Conservation (phyloP, 35 echinoderm and acorn worm species). For the Lytechinus pictus region DNA sequence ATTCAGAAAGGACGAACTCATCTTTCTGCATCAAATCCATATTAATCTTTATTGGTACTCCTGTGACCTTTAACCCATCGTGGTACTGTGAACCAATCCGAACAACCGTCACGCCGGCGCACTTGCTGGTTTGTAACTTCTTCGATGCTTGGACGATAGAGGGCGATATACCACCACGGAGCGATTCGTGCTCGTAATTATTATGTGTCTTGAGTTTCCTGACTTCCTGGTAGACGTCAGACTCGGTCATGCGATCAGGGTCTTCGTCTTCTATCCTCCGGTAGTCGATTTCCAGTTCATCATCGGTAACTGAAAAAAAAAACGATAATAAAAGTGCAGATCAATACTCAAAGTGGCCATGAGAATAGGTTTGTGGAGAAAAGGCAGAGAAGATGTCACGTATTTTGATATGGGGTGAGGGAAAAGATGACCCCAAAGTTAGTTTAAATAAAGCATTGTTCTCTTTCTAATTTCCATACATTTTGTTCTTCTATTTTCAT, state of each 20-base stretch:
- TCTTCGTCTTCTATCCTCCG: background rate
- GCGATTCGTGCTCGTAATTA: background rate
- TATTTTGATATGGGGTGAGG: no score
- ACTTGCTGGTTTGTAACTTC: background rate
- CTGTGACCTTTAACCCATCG: constrained; percentile 19
- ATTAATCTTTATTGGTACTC: background rate
- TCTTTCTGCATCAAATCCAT: background rate
- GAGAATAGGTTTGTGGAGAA: background rate
- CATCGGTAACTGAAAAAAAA: background rate
- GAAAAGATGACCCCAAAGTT: no score
- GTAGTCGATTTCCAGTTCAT: background rate
- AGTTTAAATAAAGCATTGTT: no score
- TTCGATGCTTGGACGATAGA: constrained; percentile 7
- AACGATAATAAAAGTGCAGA: background rate
- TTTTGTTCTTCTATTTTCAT: no score
- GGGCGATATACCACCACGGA: background rate
- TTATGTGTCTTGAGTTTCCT: background rate
- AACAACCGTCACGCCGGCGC: background rate
- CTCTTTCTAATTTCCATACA: no score
- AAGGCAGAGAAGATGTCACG: background rate
- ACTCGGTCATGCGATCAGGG: background rate
- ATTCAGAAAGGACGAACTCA: background rate
- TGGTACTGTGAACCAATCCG: background rate
- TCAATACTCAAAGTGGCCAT: background rate
- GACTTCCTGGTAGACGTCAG: constrained; percentile 14